Evolutionary conservation across 2,113 vertebrate genomes (phyloP).

Genomic region (Neodon shergylaensis): DNA sequence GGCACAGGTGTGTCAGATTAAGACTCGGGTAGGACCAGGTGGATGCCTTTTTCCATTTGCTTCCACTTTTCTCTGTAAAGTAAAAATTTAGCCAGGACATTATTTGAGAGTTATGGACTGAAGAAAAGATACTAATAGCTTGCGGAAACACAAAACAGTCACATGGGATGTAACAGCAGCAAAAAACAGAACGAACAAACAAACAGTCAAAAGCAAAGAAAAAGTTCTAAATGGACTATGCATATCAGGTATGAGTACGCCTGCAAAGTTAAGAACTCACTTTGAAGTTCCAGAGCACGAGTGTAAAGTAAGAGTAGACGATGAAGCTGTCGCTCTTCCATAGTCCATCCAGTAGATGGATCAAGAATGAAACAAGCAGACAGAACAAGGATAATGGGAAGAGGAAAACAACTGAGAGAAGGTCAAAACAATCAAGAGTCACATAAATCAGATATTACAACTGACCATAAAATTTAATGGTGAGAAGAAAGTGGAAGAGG

Average conservation of each 20-base stretch:
- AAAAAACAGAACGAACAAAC: neutral
- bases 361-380: neutral
- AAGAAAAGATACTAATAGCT: neutral
- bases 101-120: neutral
- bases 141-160: neutral
- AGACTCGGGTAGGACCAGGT: neutral
- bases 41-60: conserved; percentile 1
- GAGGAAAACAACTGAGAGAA: neutral
- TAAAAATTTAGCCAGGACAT: conserved; percentile 26
- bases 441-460: neutral
- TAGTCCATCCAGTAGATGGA: neutral
- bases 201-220: neutral
- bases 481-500: neutral
- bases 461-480: neutral
- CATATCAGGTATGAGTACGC: neutral
- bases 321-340: neutral
- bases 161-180: neutral
- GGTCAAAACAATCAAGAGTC: neutral
- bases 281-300: neutral
- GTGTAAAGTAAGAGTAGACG: neutral
- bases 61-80: neutral
- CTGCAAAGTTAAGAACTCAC: neutral
- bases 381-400: neutral
- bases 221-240: neutral
- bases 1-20: neutral